These are phyloP conservation scores for Acronicta leporina DNA, from an alignment of 2,888 invertebrate species.

Conservation along the genomic window DNA sequence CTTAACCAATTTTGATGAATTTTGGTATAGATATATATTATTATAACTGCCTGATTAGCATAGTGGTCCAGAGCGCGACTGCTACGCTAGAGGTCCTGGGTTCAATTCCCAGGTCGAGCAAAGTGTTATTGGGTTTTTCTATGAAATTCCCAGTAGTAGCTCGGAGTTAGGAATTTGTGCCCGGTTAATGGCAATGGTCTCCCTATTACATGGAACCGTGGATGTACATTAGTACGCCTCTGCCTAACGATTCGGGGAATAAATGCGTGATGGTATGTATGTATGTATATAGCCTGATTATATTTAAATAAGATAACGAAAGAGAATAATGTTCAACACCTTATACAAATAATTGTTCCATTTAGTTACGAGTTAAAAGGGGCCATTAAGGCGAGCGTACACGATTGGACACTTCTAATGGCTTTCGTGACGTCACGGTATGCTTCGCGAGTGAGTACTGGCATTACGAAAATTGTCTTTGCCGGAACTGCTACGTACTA, in stretches of 20 bases:
- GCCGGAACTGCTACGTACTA: neutral
- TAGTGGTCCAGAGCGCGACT: no score
- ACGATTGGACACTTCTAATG: conserved; percentile 45
- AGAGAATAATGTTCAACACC: conserved; percentile 18
- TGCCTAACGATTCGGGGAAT: neutral
- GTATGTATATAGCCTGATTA: conserved; percentile 9
- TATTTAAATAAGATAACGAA: neutral
- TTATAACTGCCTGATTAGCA: no score
- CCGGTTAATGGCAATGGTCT: no score
- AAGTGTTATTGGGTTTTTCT: no score
- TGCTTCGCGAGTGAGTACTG: conserved; percentile 19
- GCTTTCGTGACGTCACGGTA: conserved; percentile 42
- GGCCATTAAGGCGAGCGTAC: conserved; percentile 39
- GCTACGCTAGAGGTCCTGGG: neutral
- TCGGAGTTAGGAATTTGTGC: no score
- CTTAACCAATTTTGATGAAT: no score
- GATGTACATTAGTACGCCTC: no score
- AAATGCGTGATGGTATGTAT: no score
- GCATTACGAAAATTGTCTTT: conserved; percentile 23
- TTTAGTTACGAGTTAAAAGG: conserved; percentile 29
- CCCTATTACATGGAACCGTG: no score
- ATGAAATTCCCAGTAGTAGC: no score
- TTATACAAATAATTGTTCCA: conserved; percentile 38
- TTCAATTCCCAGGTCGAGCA: neutral
- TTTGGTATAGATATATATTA: no score